A percentile compares a stretch with the other conserved stretches of the same genome.
Evolutionary conservation across 2,113 vertebrate species (phyloP).

Genomic region (Cololabis saira): DNA sequence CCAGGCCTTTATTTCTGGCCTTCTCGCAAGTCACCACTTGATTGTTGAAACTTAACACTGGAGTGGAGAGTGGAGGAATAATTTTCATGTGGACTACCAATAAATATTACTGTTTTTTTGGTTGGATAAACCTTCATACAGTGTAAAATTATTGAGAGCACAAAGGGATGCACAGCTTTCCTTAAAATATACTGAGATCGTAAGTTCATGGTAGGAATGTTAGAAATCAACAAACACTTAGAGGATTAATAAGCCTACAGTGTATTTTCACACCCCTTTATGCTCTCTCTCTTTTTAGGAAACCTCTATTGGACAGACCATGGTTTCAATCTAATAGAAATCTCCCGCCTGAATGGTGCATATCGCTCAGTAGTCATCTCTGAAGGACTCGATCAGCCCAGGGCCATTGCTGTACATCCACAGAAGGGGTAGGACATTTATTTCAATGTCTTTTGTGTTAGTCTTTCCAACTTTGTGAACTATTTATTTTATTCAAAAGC

Average conservation of each 20-base stretch:
- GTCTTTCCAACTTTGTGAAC: neutral
- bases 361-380: slow-evolving; percentile 96
- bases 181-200: neutral
- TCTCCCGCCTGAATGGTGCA: slow-evolving; percentile 92
- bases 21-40: slow-evolving; percentile 17
- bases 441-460: neutral
- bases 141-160: slow-evolving; percentile 2
- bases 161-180: neutral
- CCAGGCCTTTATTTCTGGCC: neutral
- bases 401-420: slow-evolving; percentile 93
- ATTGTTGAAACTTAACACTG: slow-evolving; percentile 13
- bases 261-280: neutral
- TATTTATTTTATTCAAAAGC: neutral
- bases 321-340: slow-evolving; percentile 96
- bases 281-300: slow-evolving; percentile 74
- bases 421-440: slow-evolving; percentile 83
- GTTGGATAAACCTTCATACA: neutral
- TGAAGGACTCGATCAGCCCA: slow-evolving; percentile 93
- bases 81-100: slow-evolving; percentile 4
- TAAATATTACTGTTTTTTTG: neutral
- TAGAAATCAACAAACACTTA: no score
- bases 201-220: neutral
- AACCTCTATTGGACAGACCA: slow-evolving; percentile 99
- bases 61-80: neutral
- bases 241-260: no score